These are phyloP conservation scores for Antechinus flavipes DNA, from an alignment of 2,113 vertebrate species.

Conservation along the genomic window DNA sequence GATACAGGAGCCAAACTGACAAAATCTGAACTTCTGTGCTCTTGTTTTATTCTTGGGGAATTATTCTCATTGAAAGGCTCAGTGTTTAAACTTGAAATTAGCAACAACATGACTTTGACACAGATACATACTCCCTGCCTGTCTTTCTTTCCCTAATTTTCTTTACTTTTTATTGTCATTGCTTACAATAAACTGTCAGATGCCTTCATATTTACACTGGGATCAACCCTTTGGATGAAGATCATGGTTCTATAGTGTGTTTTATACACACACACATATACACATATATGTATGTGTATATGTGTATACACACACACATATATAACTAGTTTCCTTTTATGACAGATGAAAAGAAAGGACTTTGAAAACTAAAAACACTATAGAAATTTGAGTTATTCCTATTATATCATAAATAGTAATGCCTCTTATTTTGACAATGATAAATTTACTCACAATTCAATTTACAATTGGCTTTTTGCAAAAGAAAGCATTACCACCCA, in stretches of 20 bases:
- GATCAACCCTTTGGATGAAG: not conserved
- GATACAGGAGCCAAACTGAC: constrained; percentile 13
- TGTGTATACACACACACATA: too few species aligned
- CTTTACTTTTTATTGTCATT: not conserved
- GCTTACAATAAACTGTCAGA: not conserved
- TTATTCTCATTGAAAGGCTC: constrained; percentile 21
- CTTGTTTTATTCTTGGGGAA: not conserved
- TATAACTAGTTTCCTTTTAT: not conserved
- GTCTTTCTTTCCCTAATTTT: not conserved
- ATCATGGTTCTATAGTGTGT: not conserved
- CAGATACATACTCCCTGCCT: not conserved
- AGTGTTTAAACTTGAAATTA: constrained; percentile 36
- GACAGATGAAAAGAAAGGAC: not conserved
- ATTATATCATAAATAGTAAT: not conserved
- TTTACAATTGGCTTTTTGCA: not conserved
- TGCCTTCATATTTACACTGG: not conserved
- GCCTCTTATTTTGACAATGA: constrained; percentile 16
- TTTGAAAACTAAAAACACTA: not conserved
- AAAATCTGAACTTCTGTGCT: not conserved
- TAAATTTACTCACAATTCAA: constrained; percentile 41
- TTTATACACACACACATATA: too few species aligned
- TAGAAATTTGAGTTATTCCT: not conserved
- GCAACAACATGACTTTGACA: not conserved
- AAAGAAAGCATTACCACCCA: not conserved
- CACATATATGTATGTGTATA: too few species aligned